Evolutionary conservation across 2,113 vertebrate species (phyloP).

Genomic region (Gobius niger): DNA sequence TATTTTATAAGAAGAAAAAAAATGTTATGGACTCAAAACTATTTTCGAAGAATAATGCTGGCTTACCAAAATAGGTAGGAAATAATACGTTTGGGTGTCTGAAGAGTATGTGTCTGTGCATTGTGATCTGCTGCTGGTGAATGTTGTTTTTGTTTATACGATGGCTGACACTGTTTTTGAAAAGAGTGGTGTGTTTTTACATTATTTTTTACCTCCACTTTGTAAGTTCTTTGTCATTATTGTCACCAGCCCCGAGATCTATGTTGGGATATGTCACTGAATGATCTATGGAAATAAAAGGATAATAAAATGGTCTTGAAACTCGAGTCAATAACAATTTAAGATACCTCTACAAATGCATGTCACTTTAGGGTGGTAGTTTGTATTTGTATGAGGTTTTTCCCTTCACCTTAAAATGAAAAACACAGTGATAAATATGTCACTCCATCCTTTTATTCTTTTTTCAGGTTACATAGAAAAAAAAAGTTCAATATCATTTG

Average conservation of each 20-base stretch:
- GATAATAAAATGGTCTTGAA: constrained; percentile 68
- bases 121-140: constrained; percentile 57
- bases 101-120: constrained; percentile 60
- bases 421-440: constrained; percentile 4
- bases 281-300: constrained; percentile 78
- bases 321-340: not conserved
- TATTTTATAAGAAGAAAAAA: constrained; percentile 54
- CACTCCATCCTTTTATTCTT: constrained; percentile 58
- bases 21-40: constrained; percentile 51
- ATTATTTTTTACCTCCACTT: constrained; percentile 67
- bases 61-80: constrained; percentile 64
- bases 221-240: constrained; percentile 65
- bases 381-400: too few species aligned
- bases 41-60: constrained; percentile 73
- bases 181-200: constrained; percentile 65
- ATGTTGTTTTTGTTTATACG: constrained; percentile 55
- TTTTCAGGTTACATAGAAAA: constrained; percentile 57
- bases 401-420: not conserved
- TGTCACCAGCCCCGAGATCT: constrained; percentile 69
- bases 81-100: constrained; percentile 64
- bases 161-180: constrained; percentile 53
- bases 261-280: constrained; percentile 71
- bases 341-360: too few species aligned
- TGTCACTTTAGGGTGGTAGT: too few species aligned
- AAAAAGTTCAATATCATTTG: constrained; percentile 24